phyloP scores from a whole-genome alignment of 2,888 invertebrate species.

The Orthonychiurus folsomi region DNA sequence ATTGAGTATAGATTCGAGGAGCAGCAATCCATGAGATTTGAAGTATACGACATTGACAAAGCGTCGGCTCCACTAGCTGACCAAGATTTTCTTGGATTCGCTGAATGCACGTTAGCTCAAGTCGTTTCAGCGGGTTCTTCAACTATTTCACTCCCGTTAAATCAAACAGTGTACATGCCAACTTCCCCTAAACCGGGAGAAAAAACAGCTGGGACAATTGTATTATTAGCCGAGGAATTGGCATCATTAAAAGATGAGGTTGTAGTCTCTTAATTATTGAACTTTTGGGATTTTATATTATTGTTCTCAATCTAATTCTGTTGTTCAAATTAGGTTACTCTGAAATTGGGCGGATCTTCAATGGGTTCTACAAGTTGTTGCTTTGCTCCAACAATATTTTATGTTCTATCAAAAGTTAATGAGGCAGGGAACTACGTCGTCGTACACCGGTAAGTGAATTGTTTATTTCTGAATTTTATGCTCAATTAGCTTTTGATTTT shows the following conservation, averaged over 20 bases:
- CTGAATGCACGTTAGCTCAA: conserved; percentile 42
- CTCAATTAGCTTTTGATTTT: no score
- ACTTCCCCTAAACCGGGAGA: conserved; percentile 14
- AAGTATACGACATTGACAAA: conserved; percentile 46
- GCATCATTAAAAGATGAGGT: conserved; percentile 39
- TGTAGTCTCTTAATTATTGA: no score
- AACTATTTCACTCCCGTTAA: conserved; percentile 23
- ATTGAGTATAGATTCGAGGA: conserved; percentile 51
- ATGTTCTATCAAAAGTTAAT: conserved; percentile 44
- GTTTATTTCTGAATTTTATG: no score
- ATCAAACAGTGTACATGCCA: conserved; percentile 20
- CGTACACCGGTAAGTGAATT: conserved; percentile 50
- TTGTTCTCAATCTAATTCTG: no score
- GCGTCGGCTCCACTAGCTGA: conserved; percentile 41
- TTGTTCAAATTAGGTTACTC: conserved; percentile 20
- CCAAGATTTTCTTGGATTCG: conserved; percentile 50
- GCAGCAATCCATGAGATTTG: conserved; percentile 50
- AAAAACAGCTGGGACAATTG: conserved; percentile 31
- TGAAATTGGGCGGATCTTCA: conserved; percentile 33
- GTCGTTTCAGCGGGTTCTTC: conserved; percentile 34
- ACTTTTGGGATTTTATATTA: not conserved
- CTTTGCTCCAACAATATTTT: conserved; percentile 29
- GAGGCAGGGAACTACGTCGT: conserved; percentile 45
- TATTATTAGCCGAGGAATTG: conserved; percentile 38
- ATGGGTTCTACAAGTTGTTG: conserved; percentile 27